Base-by-base conservation (phyloP, 1,140 invertebrate genomes). In the Ooceraea biroi region DNA sequence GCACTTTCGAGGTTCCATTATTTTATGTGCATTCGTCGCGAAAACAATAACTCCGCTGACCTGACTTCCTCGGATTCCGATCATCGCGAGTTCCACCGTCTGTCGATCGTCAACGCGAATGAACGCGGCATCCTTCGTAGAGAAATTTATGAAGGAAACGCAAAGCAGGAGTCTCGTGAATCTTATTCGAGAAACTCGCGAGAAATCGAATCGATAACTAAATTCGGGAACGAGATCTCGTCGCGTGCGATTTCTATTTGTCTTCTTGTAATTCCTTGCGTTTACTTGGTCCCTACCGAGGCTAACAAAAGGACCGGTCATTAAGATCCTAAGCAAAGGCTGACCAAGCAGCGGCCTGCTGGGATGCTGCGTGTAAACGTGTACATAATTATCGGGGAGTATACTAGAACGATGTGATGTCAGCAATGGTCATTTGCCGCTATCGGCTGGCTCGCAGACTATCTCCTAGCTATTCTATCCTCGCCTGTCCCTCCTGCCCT, bases 1-100 rank as follows among this genome's bases (percentile, higher is more conserved):
- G 87, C 91, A 91, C 89, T 91, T 93, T 91, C 89, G 88, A 90
- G 90, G 78, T 91, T 93, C 92, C 90, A 92, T 93, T 93, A 93
- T 93, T 93, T 92, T 92, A 92, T 91, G 91, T 90, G 89, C 92
- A 92, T 93, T 92, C 92, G 91, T 93, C 92, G 90, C 88, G 85
- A 89, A 91, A 92, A 92, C 92, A 92, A 93, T 93, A 92, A 91
- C 89, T 89, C 85, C 69, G 85, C 77, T 90, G 87, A 89, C 80
- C 85, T 85, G 89, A 82, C 83, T 88, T 87, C 85, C 73, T 72
- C 58, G 80, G 30, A 84, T 87, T 27, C 41, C 52, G 27, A 72
- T 85, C 65, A 68, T 30, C 25, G 68, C 17, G 48, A 2, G 41
- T 68, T 83, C 66, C 57, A 71, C 65, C 48, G 19, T n/a, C 0